phyloP scores from a whole-genome alignment of 2,113 vertebrate species.

The Bujurquina vittata region DNA sequence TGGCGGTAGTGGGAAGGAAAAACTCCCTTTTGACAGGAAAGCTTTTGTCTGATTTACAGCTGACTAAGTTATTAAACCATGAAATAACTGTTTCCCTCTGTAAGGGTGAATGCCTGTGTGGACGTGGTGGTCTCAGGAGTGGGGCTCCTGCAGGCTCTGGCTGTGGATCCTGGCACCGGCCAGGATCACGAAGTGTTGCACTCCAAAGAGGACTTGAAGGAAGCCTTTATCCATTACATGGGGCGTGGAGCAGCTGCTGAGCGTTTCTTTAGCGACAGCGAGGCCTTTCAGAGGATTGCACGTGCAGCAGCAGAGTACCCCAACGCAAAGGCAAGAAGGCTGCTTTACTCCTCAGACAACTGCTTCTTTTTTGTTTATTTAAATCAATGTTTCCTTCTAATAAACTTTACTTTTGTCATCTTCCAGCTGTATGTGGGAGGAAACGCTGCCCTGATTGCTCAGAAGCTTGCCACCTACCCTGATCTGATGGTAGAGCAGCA shows the following conservation, averaged over 20 bases:
- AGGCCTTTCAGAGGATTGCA: conserved; percentile 85
- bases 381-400: background rate
- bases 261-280: conserved; percentile 90
- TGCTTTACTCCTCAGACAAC: background rate
- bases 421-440: conserved; percentile 94
- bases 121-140: conserved; percentile 95
- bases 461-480: conserved; percentile 90
- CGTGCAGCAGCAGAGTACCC: conserved; percentile 86
- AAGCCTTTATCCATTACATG: conserved; percentile 92
- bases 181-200: conserved; percentile 85
- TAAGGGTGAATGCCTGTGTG: conserved; percentile 94
- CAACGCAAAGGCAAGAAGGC: conserved; percentile 85
- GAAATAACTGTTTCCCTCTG: background rate
- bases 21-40: background rate
- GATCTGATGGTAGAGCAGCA: conserved; percentile 85
- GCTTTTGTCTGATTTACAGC: background rate
- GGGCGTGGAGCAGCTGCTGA: conserved; percentile 91
- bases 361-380: background rate
- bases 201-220: conserved; percentile 86
- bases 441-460: conserved; percentile 96
- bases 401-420: background rate
- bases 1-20: too few relatives aligned
- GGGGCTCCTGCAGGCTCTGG: conserved; percentile 89
- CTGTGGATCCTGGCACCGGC: conserved; percentile 81
- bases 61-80: background rate